Evolutionary conservation across 2,888 invertebrate species (phyloP).

Genomic region (Bedellia somnulentella): DNA sequence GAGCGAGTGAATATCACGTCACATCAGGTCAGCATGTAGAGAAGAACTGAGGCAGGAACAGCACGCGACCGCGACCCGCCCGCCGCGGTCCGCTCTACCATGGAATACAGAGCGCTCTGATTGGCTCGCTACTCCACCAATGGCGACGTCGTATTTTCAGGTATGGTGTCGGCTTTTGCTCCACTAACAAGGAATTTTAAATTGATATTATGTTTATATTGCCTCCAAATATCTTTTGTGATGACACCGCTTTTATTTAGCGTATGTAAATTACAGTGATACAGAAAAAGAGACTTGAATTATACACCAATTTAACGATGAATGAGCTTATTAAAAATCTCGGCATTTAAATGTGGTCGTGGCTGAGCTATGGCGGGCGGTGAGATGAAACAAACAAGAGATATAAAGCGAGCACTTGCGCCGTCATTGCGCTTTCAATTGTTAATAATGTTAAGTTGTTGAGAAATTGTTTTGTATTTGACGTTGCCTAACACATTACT

Average conservation of each 20-base stretch:
- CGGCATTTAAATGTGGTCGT: conserved; percentile 17
- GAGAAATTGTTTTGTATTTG: conserved; percentile 1
- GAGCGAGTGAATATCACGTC: conserved; percentile 34
- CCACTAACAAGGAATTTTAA: conserved; percentile 62
- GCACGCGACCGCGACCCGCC: conserved; percentile 15
- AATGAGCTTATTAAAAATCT: conserved; percentile 43
- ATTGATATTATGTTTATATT: conserved; percentile 63
- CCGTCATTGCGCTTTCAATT: conserved; percentile 14
- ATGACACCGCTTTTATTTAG: conserved; percentile 62
- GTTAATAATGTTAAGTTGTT: conserved; percentile 7
- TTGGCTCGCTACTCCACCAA: conserved; percentile 34
- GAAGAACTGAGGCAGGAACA: conserved; percentile 50
- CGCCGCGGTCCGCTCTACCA: too few species aligned
- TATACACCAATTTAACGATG: conserved; percentile 46
- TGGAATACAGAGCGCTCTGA: conserved; percentile 14
- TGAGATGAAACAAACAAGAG: conserved; percentile 20
- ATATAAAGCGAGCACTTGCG: conserved; percentile 13
- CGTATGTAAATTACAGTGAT: conserved; percentile 58
- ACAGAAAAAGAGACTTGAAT: conserved; percentile 56
- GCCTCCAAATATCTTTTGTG: conserved; percentile 62
- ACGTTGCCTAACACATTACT: too few species aligned
- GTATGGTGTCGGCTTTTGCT: conserved; percentile 61
- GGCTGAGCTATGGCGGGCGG: conserved; percentile 12
- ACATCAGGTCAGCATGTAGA: conserved; percentile 37
- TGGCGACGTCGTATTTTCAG: conserved; percentile 26